Evolutionary conservation across 2,888 invertebrate species (phyloP), one percentile per base, ranked within the genome.

Genomic region (Noctua janthina): DNA sequence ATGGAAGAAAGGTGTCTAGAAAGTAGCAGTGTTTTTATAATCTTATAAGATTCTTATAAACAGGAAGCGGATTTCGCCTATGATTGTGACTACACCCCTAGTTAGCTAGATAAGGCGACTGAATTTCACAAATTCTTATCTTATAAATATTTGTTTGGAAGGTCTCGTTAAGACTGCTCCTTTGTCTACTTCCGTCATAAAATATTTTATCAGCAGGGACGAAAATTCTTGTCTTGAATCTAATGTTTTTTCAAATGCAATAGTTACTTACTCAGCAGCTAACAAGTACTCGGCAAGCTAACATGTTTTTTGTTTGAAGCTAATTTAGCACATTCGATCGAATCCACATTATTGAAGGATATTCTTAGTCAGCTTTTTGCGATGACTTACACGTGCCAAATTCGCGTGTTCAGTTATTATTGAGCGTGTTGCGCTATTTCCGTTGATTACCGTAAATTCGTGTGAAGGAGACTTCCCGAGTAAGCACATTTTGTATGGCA

Each of bases 361-460:
- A 56, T 56, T 29, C 43, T 70, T 15, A 56, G n/a, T 59, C 20
- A 74, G 59, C 35, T 76, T 77, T 62, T 29, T 69, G 39, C 11
- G 4, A 15, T 15, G 64, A 20, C 17, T 64, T 68, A 70, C 78
- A 67, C 66, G 78, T 81, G 77, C 74, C 51, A 15, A 1, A 49
- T 51, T 83, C 74, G 74, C 81, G 79, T 88, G 76, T 56, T 78
- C 64, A 76, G 74, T 83, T 72, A 20, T 20, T 20, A 54, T 54
- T 8, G 54, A 3, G 54, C 54, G 20, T 76, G 70, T 74, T 78
- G 76, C 49, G 35, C 54, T 64, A 77, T 77, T 62, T 64, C 17
- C 23, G 51, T 76, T 87, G 23, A 81, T 72, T 29, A 43, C 76
- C 73, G 66, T 82, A 29, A 76, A 87, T 74, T 46, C 1, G 66